phyloP scores from a whole-genome alignment of 2,113 vertebrate genomes.

The Apus apus region DNA sequence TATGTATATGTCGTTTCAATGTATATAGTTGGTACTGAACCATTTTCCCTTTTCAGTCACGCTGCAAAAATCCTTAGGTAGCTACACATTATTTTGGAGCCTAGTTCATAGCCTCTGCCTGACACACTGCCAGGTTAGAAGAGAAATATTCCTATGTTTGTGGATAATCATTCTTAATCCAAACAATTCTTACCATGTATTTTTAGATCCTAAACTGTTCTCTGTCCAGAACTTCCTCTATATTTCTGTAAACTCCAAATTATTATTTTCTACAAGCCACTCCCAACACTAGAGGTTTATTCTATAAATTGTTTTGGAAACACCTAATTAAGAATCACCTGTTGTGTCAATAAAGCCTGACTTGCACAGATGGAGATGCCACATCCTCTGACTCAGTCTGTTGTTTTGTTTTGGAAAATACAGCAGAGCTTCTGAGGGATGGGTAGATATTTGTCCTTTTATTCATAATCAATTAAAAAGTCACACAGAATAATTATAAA shows the following conservation, averaged over 20 bases:
- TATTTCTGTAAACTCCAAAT: background rate
- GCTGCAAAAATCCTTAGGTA: background rate
- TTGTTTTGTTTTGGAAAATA: slow-evolving; percentile 50
- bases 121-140: background rate
- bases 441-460: background rate
- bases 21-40: background rate
- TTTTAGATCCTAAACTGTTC: background rate
- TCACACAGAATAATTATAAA: background rate
- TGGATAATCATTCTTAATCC: background rate
- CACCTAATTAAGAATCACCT: slow-evolving; percentile 27
- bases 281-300: background rate
- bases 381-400: slow-evolving; percentile 58
- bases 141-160: background rate
- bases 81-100: background rate
- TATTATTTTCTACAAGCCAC: background rate
- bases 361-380: slow-evolving; percentile 55
- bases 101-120: background rate
- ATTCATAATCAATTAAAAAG: background rate
- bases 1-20: background rate
- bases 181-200: background rate
- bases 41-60: background rate
- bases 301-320: slow-evolving; percentile 32
- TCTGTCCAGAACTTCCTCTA: background rate
- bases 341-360: slow-evolving; percentile 32
- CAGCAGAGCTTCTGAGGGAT: background rate